Conservation (phyloP, 92 coral and sea anemone species). For the Virgularia gustaviana region DNA sequence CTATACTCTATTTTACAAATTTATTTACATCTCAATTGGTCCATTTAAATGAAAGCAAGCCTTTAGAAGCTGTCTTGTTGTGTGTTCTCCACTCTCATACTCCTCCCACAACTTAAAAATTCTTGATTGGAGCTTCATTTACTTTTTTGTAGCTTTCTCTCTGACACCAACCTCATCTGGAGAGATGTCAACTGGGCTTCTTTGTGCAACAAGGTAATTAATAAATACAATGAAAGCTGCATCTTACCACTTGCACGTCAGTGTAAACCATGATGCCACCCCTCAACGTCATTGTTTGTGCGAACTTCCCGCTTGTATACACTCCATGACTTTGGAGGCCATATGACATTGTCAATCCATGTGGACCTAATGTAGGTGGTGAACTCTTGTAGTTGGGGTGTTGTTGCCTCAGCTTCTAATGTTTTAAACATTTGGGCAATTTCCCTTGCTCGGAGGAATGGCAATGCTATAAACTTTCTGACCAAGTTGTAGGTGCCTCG, state of each 20-base stretch:
- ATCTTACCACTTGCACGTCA: constrained; percentile 6
- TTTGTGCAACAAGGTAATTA: too few relatives aligned
- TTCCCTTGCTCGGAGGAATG: constrained; percentile 49
- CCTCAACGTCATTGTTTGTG: too few relatives aligned
- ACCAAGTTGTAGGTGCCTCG: constrained; percentile 29
- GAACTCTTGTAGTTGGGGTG: constrained; percentile 31
- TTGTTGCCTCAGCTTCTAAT: not conserved
- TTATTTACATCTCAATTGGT: too few relatives aligned
- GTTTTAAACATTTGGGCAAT: constrained; percentile 21
- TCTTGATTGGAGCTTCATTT: too few relatives aligned
- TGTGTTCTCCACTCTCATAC: too few relatives aligned
- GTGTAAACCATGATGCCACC: constrained; percentile 41
- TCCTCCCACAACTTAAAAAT: too few relatives aligned
- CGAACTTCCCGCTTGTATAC: constrained; percentile 35
- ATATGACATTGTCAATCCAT: constrained; percentile 38
- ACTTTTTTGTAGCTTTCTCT: too few relatives aligned
- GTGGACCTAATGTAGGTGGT: constrained; percentile 27
- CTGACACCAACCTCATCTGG: too few relatives aligned
- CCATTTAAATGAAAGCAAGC: too few relatives aligned
- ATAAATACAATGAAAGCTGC: constrained; percentile 42
- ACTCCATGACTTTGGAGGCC: constrained; percentile 43
- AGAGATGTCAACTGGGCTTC: too few relatives aligned
- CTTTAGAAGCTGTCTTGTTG: too few relatives aligned
- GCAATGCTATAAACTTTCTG: constrained; percentile 1
- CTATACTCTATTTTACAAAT: too few relatives aligned